Percentiles rank a stretch among this genome's conserved stretches.
Evolutionary conservation across 1,140 invertebrate species (phyloP).

Genomic region (Leptinotarsa undecemlineata): DNA sequence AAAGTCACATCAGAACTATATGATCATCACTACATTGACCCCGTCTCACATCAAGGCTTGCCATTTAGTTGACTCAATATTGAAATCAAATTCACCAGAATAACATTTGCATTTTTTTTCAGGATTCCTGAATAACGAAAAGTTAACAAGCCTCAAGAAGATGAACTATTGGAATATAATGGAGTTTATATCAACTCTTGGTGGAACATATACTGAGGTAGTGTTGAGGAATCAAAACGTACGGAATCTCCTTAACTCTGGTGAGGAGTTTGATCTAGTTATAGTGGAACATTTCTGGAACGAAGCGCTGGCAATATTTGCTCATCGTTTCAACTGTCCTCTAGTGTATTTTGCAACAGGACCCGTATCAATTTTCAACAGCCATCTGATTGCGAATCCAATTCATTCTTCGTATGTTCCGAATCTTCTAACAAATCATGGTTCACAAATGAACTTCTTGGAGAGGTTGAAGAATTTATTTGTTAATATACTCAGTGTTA

Average conservation of each 20-base stretch:
- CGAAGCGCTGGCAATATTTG: conserved; percentile 56
- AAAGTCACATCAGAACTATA: no score
- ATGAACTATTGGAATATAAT: background rate
- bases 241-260: conserved; percentile 37
- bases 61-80: no score
- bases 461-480: conserved; percentile 10
- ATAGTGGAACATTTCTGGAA: conserved; percentile 57
- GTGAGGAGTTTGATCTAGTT: conserved; percentile 57
- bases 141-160: no score
- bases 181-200: background rate
- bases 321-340: conserved; percentile 36
- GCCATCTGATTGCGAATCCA: conserved; percentile 28
- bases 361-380: conserved; percentile 2
- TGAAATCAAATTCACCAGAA: no score
- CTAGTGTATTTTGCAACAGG: conserved; percentile 11
- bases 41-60: no score
- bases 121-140: no score
- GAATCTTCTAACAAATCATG: conserved; percentile 14
- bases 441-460: conserved; percentile 21
- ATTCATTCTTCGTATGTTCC: conserved; percentile 26
- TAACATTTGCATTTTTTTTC: no score
- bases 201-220: conserved; percentile 1
- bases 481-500: conserved; percentile 4
- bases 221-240: conserved; percentile 31
- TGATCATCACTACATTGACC: no score